Conservation (phyloP, 2,888 invertebrate species). For the Stenodera caucasica region DNA sequence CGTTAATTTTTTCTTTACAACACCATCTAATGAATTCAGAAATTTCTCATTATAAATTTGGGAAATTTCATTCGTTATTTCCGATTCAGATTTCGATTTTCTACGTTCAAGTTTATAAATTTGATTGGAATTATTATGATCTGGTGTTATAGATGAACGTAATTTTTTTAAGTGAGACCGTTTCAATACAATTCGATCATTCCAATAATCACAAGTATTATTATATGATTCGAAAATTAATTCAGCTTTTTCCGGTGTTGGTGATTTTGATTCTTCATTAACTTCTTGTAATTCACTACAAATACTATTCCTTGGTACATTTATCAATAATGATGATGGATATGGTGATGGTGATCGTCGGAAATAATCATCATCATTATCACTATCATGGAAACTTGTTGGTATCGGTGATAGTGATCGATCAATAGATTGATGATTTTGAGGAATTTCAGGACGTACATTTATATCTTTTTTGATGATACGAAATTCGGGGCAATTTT, state of each 20-base stretch:
- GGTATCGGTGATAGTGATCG: conserved; percentile 48
- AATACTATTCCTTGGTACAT: conserved; percentile 45
- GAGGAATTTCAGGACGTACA: background rate
- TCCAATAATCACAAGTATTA: conserved; percentile 38
- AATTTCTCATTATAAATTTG: conserved; percentile 51
- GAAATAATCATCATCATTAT: conserved; percentile 17
- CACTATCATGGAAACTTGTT: background rate
- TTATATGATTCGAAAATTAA: conserved; percentile 30
- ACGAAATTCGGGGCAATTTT: conserved; percentile 28
- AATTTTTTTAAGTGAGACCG: background rate
- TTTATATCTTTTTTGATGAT: too few species aligned
- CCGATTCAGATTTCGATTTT: conserved; percentile 14
- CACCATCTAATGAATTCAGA: conserved; percentile 65
- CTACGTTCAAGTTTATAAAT: background rate
- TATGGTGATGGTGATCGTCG: conserved; percentile 47
- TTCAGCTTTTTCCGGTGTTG: conserved; percentile 32
- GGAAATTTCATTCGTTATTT: conserved; percentile 8
- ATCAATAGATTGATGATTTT: background rate
- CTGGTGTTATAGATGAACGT: background rate
- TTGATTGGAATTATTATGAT: background rate
- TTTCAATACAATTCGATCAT: conserved; percentile 30
- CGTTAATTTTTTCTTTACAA: conserved; percentile 55
- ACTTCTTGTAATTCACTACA: conserved; percentile 56
- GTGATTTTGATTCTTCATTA: conserved; percentile 53
- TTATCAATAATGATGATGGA: conserved; percentile 41